Conservation (phyloP, 2,113 vertebrate species). For the Microtus montanus region DNA sequence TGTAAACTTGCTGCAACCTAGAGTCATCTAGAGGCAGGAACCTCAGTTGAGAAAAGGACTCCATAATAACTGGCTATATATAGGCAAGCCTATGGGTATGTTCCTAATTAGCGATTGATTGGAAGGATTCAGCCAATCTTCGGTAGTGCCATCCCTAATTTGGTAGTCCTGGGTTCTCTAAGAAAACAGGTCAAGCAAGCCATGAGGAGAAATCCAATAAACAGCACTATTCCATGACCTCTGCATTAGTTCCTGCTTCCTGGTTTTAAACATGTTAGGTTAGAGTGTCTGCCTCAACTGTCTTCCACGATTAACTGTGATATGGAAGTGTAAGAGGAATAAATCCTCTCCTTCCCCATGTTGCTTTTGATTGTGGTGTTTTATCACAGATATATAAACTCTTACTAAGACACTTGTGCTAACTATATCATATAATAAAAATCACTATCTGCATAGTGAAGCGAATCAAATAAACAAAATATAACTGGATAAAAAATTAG, state of each 20-base stretch:
- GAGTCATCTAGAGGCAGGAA: background rate
- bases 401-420: background rate
- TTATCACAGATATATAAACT: no score
- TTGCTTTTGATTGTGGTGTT: background rate
- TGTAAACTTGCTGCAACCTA: background rate
- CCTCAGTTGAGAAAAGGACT: background rate
- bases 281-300: background rate
- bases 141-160: background rate
- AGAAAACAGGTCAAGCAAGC: background rate
- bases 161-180: background rate
- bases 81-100: background rate
- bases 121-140: background rate
- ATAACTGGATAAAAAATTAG: slow-evolving; percentile 59
- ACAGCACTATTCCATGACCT: background rate
- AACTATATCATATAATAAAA: background rate
- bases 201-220: background rate
- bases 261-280: background rate
- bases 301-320: background rate
- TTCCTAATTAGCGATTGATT: background rate
- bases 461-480: slow-evolving; percentile 60
- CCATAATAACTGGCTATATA: background rate
- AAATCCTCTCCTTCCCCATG: background rate
- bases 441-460: background rate
- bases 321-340: background rate
- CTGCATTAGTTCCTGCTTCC: background rate